Base-by-base conservation (phyloP, 2,888 invertebrate species). In the Leptinotarsa juncta region DNA sequence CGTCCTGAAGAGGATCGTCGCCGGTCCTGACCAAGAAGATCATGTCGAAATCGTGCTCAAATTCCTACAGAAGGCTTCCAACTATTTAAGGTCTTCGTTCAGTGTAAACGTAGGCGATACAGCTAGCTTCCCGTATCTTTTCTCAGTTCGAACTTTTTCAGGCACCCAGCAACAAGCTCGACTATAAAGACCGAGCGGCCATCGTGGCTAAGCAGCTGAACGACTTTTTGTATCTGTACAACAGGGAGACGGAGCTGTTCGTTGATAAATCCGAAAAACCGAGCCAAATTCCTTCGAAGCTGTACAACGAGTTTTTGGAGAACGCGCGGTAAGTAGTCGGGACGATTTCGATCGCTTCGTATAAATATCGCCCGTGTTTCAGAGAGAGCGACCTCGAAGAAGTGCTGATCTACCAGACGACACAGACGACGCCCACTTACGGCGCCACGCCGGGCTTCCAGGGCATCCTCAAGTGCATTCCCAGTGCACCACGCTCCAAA, bases 191-290 rank as follows among this genome's bases (percentile, higher is more conserved):
- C 87, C 90, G 94, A 32, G 94, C 95, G 75, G 96, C 96, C 2
- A 92, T 96, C 81, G 93, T 95, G 69, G 95, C 96, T 2, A 96
- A 95, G 87, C 93, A 95, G 82, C 89, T 95, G 69, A 94, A 94
- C 84, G 96, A 96, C 87, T 96, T 95, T 88, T 90, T 96, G 69
- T 94, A 95, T 88, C 90, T 94, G 83, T 96, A 96, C 88, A 94
- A 94, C 85, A 90, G 93, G 71, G 96, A 96, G 88, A 96, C 96
- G 0, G 95, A 96, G 82, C 88, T 94, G 42, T 94, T 93, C 84
- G 90, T 92, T 3, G 94, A 94, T 86, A 91, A 92, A 71, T 92
- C 92, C 76, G 94, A 94, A 82, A 89, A 90, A 77, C 91, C 92
- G 68, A 92, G 89, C 85, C 86, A 89, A 71, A 88, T 91, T 73